Evolutionary conservation across 2,888 invertebrate species (phyloP), one percentile per base, ranked within the genome.

Genomic region (Thumatha senex): DNA sequence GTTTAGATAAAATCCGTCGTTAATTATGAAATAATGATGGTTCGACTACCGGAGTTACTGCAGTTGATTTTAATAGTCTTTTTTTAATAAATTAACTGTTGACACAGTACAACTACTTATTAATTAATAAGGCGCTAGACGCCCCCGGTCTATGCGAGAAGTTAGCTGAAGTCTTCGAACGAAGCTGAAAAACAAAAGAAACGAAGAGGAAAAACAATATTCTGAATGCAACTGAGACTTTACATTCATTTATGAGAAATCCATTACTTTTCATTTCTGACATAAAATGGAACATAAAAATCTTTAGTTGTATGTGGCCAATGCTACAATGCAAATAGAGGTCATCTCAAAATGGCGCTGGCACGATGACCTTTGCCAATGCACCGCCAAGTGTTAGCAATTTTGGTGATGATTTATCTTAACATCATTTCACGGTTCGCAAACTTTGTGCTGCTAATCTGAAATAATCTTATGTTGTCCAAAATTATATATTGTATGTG

Each of bases 331-430:
- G 34, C 29, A 40, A 39, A 31, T 7, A 9, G 35, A n/a, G 43
- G 42, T 34, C 50, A 31, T 13, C 44, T 47, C 38, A 41, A 61
- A 61, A 55, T 58, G 54, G 41, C 38, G 42, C 49, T 41, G 41
- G 72, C 40, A 24, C 72, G 55, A 62, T 65, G 70, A 72, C 61
- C 72, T 63, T 56, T 54, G 51, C 40, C 60, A 57, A 56, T 68
- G 69, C 61, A 69, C 9, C 51, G 49, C 49, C 54, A 64, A 60
- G 53, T 57, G 63, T 64, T 63, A 61, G 58, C 46, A 48, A 64
- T 67, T 54, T 62, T 62, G 55, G 59, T 50, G 49, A 54, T 58
- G 47, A 57, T 59, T 67, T 57, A 67, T 66, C 64, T 56, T 47
- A 9, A 40, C 46, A 57, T 61, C 14, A 57, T 57, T 57, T 59